phyloP scores from a whole-genome alignment of 1,140 invertebrate genomes.

The Meloidogyne exigua region DNA sequence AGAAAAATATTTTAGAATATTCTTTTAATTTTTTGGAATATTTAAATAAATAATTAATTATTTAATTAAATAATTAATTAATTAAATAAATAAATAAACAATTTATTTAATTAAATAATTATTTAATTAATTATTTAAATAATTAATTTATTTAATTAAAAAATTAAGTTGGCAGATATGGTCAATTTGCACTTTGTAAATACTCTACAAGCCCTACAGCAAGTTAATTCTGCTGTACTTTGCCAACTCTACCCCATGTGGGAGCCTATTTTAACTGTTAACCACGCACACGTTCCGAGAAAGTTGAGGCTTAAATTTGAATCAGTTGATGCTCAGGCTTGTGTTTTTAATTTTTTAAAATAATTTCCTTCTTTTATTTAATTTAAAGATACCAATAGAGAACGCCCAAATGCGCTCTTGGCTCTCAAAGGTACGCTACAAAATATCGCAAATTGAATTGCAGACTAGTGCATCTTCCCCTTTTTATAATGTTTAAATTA shows the following conservation, averaged over 20 bases:
- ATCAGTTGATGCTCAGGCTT: conserved; percentile 73
- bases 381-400: conserved; percentile 43
- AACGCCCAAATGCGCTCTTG: conserved; percentile 69
- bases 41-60: too few relatives aligned
- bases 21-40: too few relatives aligned
- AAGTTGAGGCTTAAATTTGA: conserved; percentile 85
- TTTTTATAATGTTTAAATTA: conserved; percentile 75
- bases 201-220: conserved; percentile 87
- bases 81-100: too few relatives aligned
- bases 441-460: conserved; percentile 94
- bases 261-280: conserved; percentile 84
- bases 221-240: conserved; percentile 88
- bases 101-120: too few relatives aligned
- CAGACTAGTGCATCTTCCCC: conserved; percentile 87
- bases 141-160: too few relatives aligned
- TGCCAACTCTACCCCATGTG: conserved; percentile 69
- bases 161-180: conserved; percentile 90
- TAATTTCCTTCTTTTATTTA: background rate
- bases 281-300: conserved; percentile 79
- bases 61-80: too few relatives aligned
- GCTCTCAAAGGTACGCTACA: conserved; percentile 89
- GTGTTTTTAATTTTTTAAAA: background rate
- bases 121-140: too few relatives aligned
- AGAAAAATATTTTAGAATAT: conserved; percentile 64
- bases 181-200: conserved; percentile 94